These are phyloP conservation scores for Nephrotoma appendiculata DNA, from an alignment of 2,888 invertebrate genomes.

Conservation along the genomic window DNA sequence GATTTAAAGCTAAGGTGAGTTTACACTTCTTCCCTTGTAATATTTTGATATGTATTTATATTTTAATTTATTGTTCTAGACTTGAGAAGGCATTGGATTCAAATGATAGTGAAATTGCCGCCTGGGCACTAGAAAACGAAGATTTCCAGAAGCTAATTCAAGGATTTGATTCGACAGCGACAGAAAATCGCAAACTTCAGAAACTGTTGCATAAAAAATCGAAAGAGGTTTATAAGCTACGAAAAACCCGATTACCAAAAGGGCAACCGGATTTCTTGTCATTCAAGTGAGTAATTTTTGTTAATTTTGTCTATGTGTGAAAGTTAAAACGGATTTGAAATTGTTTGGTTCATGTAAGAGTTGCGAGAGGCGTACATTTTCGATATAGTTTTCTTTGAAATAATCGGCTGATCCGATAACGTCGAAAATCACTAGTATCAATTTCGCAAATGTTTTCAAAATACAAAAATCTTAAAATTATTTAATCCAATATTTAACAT, in stretches of 20 bases:
- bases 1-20: conserved; percentile 56
- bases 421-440: too few relatives aligned
- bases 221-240: conserved; percentile 78
- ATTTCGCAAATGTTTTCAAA: too few relatives aligned
- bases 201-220: conserved; percentile 77
- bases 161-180: conserved; percentile 30
- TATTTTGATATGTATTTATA: not conserved
- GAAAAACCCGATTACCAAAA: conserved; percentile 74
- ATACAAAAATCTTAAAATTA: too few relatives aligned
- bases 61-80: conserved; percentile 25
- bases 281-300: conserved; percentile 59
- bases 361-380: too few relatives aligned
- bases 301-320: too few relatives aligned
- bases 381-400: too few relatives aligned
- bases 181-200: conserved; percentile 52
- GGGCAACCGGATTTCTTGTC: conserved; percentile 83
- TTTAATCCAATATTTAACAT: too few relatives aligned
- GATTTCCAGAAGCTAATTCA: conserved; percentile 58
- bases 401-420: too few relatives aligned
- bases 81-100: conserved; percentile 73
- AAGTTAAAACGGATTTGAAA: too few relatives aligned
- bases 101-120: conserved; percentile 68
- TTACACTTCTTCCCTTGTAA: not conserved
- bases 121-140: conserved; percentile 78
- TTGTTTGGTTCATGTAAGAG: too few relatives aligned